A percentile compares a stretch with the other conserved stretches of the same genome.
These are phyloP conservation scores for Microchirus variegatus DNA, from an alignment of 2,797 vertebrate genomes.

Conservation along the genomic window DNA sequence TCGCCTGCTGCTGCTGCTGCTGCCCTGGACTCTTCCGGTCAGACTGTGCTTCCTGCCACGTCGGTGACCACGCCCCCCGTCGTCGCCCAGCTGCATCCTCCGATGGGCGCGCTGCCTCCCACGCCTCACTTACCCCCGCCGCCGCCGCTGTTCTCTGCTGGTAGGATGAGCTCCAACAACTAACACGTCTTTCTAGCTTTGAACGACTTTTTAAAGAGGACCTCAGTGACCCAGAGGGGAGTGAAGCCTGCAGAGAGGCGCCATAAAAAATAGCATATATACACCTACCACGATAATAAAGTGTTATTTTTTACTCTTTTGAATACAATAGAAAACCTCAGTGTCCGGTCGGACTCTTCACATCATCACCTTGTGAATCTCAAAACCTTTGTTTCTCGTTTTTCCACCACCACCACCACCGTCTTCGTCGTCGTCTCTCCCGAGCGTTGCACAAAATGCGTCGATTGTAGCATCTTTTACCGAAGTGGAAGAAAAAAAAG, in stretches of 20 bases:
- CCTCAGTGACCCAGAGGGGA: slow-evolving; percentile 48
- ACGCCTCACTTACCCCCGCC: slow-evolving; percentile 83
- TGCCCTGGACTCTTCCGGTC: slow-evolving; percentile 66
- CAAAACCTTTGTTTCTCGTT: slow-evolving; percentile 46
- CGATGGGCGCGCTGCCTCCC: slow-evolving; percentile 82
- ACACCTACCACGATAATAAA: slow-evolving; percentile 60
- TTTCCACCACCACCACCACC: slow-evolving; percentile 16
- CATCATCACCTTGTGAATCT: slow-evolving; percentile 40
- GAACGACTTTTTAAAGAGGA: slow-evolving; percentile 49
- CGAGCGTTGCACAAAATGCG: slow-evolving; percentile 67
- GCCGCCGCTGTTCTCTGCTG: slow-evolving; percentile 86
- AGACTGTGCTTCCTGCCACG: slow-evolving; percentile 48
- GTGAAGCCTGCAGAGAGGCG: slow-evolving; percentile 45
- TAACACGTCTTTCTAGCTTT: slow-evolving; percentile 69
- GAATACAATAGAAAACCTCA: slow-evolving; percentile 74
- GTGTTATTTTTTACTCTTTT: slow-evolving; percentile 74
- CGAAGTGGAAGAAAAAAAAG: slow-evolving; percentile 32
- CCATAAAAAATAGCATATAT: slow-evolving; percentile 44
- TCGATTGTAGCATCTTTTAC: slow-evolving; percentile 70
- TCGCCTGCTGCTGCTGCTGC: slow-evolving; percentile 60
- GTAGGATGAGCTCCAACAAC: slow-evolving; percentile 87
- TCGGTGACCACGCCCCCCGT: slow-evolving; percentile 50
- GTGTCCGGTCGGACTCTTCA: slow-evolving; percentile 56
- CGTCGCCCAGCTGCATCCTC: slow-evolving; percentile 81
- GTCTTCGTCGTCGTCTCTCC: slow-evolving; percentile 46